Conservation (phyloP, 2,797 vertebrate genomes). For the Myotis myotis region DNA sequence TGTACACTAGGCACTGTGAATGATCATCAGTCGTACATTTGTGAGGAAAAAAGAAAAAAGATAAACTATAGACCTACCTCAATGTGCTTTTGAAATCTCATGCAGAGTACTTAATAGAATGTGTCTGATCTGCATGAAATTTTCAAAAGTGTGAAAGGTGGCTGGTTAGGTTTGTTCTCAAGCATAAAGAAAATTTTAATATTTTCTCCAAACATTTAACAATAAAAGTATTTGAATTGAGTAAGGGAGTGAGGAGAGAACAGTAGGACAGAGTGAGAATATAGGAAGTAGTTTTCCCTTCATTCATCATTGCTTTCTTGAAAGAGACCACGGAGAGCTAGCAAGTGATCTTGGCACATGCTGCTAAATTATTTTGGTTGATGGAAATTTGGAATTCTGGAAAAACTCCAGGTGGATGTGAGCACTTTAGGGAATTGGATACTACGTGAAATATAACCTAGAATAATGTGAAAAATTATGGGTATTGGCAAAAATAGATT, state of each 20-base stretch:
- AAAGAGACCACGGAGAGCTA: not conserved
- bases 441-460: constrained; percentile 44
- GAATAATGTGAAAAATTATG: constrained; percentile 61
- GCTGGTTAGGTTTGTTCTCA: not conserved
- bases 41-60: not conserved
- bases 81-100: not conserved
- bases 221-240: not conserved
- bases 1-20: not conserved
- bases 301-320: not conserved
- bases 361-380: constrained; percentile 46
- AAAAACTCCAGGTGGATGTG: constrained; percentile 36
- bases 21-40: not conserved
- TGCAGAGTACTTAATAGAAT: not conserved
- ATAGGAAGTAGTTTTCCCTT: not conserved
- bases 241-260: not conserved
- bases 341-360: not conserved
- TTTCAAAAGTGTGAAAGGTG: not conserved
- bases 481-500: constrained; percentile 58
- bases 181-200: not conserved
- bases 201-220: not conserved
- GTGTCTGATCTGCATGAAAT: not conserved
- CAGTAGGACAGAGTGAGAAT: not conserved
- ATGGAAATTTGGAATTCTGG: constrained; percentile 53
- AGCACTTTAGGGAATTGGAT: constrained; percentile 50
- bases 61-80: not conserved